These are phyloP conservation scores for Luscinia luscinia DNA, from an alignment of 2,797 vertebrate genomes.

Conservation along the genomic window DNA sequence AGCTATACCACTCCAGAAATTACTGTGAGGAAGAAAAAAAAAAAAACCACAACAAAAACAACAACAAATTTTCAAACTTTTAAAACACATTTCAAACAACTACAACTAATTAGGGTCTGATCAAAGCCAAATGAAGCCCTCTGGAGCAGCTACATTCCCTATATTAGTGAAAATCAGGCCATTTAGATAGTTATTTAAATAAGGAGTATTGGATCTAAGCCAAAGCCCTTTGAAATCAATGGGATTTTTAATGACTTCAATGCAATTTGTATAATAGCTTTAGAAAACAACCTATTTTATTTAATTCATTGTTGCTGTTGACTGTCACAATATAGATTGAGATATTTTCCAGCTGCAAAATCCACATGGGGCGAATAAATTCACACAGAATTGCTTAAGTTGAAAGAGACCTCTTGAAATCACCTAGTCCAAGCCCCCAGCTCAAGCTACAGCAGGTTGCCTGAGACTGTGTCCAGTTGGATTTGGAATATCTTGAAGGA, in stretches of 20 bases:
- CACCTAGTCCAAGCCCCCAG: neutral
- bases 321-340: neutral
- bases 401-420: neutral
- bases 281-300: slow-evolving; percentile 16
- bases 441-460: neutral
- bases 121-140: slow-evolving; percentile 55
- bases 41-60: neutral
- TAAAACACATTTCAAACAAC: slow-evolving; percentile 39
- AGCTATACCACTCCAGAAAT: slow-evolving; percentile 11
- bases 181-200: slow-evolving; percentile 48
- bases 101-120: slow-evolving; percentile 51
- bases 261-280: neutral
- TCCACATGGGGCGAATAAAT: neutral
- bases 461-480: accelerated
- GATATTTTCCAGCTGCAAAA: neutral
- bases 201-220: slow-evolving; percentile 5
- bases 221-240: slow-evolving; percentile 47
- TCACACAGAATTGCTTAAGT: neutral
- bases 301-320: slow-evolving; percentile 1
- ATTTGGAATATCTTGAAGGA: neutral
- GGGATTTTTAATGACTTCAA: slow-evolving; percentile 43
- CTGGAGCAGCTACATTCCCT: slow-evolving; percentile 34
- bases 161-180: slow-evolving; percentile 41
- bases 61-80: slow-evolving; percentile 17
- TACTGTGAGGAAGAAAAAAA: neutral